Percentiles rank a stretch among this genome's conserved stretches.
phyloP scores from a whole-genome alignment of 2,888 invertebrate genomes.

The Athalia cordata region DNA sequence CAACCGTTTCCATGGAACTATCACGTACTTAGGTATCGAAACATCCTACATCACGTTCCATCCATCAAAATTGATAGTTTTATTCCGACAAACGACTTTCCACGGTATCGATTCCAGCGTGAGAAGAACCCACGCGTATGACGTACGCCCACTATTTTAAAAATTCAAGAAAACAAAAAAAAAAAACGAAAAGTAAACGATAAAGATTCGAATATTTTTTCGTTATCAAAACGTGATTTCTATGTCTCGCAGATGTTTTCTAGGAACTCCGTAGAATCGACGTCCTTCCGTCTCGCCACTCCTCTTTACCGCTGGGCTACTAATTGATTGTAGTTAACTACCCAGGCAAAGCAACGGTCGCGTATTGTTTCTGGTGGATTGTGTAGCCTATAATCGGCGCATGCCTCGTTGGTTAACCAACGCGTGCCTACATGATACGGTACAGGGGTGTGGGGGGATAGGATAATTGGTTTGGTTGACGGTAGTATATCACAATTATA shows the following conservation, averaged over 20 bases:
- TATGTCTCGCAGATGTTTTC: neutral
- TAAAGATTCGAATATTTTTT: neutral
- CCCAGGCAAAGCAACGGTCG: neutral
- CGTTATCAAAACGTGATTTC: too few relatives aligned
- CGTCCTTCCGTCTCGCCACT: neutral
- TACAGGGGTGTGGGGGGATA: conserved; percentile 3
- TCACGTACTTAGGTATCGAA: too few relatives aligned
- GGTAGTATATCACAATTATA: neutral
- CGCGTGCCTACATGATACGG: conserved; percentile 12
- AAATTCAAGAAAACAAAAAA: too few relatives aligned
- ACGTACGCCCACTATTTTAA: too few relatives aligned
- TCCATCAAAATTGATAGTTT: too few relatives aligned
- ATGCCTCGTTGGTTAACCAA: conserved; percentile 24
- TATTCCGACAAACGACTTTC: too few relatives aligned
- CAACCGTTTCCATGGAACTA: too few relatives aligned
- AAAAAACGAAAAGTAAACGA: too few relatives aligned
- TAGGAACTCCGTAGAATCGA: neutral
- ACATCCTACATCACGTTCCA: too few relatives aligned
- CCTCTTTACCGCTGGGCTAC: neutral
- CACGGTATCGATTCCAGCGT: too few relatives aligned
- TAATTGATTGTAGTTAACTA: conserved; percentile 35
- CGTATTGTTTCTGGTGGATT: conserved; percentile 29
- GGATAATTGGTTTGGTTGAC: conserved; percentile 14
- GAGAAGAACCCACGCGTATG: too few relatives aligned
- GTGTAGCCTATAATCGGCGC: conserved; percentile 29